A percentile compares a stretch with the other conserved stretches of the same genome.
phyloP scores from a whole-genome alignment of 1,140 invertebrate genomes.

The Probaryconus sp. region DNA sequence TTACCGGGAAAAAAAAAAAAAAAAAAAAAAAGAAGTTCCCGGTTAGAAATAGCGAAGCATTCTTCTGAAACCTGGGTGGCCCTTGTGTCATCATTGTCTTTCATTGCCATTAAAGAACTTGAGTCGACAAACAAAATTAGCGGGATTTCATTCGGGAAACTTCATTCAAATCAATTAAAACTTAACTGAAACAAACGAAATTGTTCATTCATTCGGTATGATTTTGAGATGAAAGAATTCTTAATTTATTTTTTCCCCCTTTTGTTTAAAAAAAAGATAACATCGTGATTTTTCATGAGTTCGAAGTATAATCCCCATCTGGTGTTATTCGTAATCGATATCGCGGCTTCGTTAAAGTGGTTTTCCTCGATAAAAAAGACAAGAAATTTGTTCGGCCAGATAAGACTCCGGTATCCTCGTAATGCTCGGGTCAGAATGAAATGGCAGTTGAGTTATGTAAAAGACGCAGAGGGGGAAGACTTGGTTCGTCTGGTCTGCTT shows the following conservation, averaged over 20 bases:
- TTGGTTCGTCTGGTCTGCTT: constrained; percentile 51
- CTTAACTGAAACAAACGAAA: too few relatives aligned
- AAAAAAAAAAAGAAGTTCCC: too few relatives aligned
- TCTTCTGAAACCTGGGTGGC: constrained; percentile 37
- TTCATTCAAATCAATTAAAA: too few relatives aligned
- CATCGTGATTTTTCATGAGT: too few relatives aligned
- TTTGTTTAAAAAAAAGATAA: too few relatives aligned
- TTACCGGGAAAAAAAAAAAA: too few relatives aligned
- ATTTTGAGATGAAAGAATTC: too few relatives aligned
- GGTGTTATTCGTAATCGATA: constrained; percentile 45
- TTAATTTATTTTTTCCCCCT: too few relatives aligned
- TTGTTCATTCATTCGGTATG: too few relatives aligned
- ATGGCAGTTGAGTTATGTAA: constrained; percentile 64
- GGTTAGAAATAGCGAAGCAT: constrained; percentile 41
- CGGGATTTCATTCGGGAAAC: too few relatives aligned
- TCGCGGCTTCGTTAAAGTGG: constrained; percentile 59
- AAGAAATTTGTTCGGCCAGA: constrained; percentile 54
- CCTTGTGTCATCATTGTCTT: neutral
- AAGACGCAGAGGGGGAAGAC: constrained; percentile 49
- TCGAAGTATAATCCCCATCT: too few relatives aligned
- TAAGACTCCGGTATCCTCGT: constrained; percentile 60
- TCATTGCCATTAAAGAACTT: neutral
- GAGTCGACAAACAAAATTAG: too few relatives aligned
- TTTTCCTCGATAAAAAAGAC: constrained; percentile 41
- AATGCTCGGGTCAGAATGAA: constrained; percentile 56